These are phyloP conservation scores for Tetragonula carbonaria DNA, from an alignment of 2,888 invertebrate genomes.

Conservation along the genomic window DNA sequence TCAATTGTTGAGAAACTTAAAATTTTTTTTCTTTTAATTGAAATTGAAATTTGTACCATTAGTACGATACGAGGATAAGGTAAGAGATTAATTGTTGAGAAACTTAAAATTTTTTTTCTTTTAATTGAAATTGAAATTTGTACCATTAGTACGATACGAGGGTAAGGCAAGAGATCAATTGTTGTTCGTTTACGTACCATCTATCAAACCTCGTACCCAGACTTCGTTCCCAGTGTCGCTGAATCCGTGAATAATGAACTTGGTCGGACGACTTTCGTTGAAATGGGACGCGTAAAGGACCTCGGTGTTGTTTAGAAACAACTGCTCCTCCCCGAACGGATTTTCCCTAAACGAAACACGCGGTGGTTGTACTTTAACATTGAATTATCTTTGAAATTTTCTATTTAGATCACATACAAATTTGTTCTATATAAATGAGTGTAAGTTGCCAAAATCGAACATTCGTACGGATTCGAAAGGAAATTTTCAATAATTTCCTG, in stretches of 20 bases:
- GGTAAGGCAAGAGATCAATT: neutral
- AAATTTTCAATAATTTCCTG: neutral
- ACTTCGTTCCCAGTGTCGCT: slow-evolving; percentile 79
- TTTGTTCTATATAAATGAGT: neutral
- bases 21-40: too few relatives aligned
- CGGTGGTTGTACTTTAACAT: neutral
- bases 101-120: too few relatives aligned
- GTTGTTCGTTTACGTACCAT: slow-evolving; percentile 62
- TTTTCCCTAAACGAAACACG: slow-evolving; percentile 70
- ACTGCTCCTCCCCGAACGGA: slow-evolving; percentile 77
- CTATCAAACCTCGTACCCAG: slow-evolving; percentile 76
- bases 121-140: neutral
- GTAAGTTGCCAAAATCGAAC: neutral
- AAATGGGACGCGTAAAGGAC: slow-evolving; percentile 79
- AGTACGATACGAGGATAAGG: too few relatives aligned
- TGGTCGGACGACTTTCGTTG: slow-evolving; percentile 78
- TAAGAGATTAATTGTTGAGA: too few relatives aligned
- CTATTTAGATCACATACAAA: neutral
- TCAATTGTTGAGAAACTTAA: too few relatives aligned
- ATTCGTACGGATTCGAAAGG: neutral
- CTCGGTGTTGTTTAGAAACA: slow-evolving; percentile 77
- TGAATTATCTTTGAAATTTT: neutral
- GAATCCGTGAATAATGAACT: slow-evolving; percentile 78
- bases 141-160: neutral
- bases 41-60: neutral